Conservation (phyloP, 1,140 invertebrate species). For the Sipha flava region DNA sequence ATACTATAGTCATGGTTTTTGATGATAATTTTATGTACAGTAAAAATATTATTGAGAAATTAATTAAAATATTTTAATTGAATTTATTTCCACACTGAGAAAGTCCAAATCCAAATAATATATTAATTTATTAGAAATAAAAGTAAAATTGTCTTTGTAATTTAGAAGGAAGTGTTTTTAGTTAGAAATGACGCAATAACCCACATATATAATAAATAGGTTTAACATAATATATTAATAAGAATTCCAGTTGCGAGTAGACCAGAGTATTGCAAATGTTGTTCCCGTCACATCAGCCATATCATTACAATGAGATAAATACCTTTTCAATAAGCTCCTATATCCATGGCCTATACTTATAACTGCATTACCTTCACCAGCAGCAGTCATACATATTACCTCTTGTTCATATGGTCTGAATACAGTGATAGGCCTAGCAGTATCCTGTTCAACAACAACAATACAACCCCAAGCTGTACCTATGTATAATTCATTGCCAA, state of each 20-base stretch:
- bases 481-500: slow-evolving; percentile 66
- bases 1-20: not conserved
- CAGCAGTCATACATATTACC: slow-evolving; percentile 45
- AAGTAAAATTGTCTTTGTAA: too few relatives aligned
- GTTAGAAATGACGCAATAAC: not conserved
- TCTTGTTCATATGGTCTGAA: slow-evolving; percentile 85
- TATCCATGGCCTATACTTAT: slow-evolving; percentile 76
- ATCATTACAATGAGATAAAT: slow-evolving; percentile 9
- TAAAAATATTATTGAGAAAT: not conserved
- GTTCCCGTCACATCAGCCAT: slow-evolving; percentile 1
- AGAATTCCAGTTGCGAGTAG: slow-evolving; percentile 26
- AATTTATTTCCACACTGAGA: not conserved
- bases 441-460: slow-evolving; percentile 70
- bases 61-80: not conserved
- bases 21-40: not conserved
- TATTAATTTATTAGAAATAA: too few relatives aligned
- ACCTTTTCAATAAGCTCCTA: slow-evolving; percentile 58
- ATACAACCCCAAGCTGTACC: slow-evolving; percentile 88
- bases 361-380: slow-evolving; percentile 33
- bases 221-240: not conserved
- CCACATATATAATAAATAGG: not conserved
- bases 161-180: too few relatives aligned
- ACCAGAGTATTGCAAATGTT: slow-evolving; percentile 33
- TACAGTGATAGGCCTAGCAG: slow-evolving; percentile 75
- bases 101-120: too few relatives aligned